These are phyloP conservation scores for Brachionus asplanchnoidis DNA, from an alignment of 1,140 invertebrate genomes.

Conservation along the genomic window DNA sequence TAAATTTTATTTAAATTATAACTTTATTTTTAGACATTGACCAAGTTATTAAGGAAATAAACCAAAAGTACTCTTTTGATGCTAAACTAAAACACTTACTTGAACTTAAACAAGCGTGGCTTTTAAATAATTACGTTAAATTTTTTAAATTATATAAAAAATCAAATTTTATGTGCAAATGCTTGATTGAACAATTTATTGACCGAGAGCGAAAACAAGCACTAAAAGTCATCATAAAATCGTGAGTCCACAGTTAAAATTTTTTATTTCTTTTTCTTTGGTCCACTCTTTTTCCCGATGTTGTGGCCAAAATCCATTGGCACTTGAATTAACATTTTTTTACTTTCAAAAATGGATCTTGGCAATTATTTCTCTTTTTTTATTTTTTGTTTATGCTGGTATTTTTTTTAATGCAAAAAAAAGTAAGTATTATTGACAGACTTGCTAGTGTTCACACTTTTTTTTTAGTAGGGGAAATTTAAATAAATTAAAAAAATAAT, in stretches of 20 bases:
- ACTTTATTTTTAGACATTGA: conserved; percentile 23
- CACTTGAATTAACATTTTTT: not conserved
- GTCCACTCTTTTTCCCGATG: not conserved
- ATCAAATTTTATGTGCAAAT: conserved; percentile 35
- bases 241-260: conserved; percentile 30
- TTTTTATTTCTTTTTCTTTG: not conserved
- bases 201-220: conserved; percentile 36
- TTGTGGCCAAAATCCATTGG: not conserved
- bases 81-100: conserved; percentile 29
- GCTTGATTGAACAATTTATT: conserved; percentile 34
- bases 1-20: not conserved
- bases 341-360: not conserved
- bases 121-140: conserved; percentile 38
- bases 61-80: conserved; percentile 10
- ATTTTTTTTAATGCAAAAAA: not conserved
- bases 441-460: not conserved
- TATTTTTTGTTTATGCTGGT: too few species aligned
- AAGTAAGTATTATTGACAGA: not conserved
- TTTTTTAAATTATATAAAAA: conserved; percentile 42
- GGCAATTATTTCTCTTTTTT: not conserved
- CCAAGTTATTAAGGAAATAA: conserved; percentile 38
- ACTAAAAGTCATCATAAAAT: conserved; percentile 30
- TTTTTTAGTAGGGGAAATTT: not conserved
- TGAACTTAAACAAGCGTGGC: conserved; percentile 37
- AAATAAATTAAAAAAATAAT: not conserved